Evolutionary conservation across 2,113 vertebrate genomes (phyloP).

Genomic region (Syngnathus floridae): DNA sequence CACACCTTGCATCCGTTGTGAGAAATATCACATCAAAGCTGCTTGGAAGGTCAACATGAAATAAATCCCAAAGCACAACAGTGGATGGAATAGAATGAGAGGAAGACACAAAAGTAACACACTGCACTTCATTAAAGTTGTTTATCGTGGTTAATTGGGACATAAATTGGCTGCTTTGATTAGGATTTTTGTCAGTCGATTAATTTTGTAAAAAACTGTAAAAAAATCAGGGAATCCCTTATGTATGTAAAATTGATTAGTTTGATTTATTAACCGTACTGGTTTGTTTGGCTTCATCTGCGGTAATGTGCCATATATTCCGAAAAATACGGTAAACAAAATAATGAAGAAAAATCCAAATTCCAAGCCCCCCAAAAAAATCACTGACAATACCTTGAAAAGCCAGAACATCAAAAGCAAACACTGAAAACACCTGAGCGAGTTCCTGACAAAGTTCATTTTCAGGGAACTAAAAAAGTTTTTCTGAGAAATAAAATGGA

Average conservation of each 20-base stretch:
- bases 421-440: neutral
- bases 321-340: neutral
- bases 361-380: neutral
- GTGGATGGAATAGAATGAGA: neutral
- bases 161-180: neutral
- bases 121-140: neutral
- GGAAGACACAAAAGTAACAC: neutral
- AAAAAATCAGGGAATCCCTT: too few relatives aligned
- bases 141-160: neutral
- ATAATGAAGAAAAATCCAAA: neutral
- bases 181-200: too few relatives aligned
- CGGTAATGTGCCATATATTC: too few relatives aligned
- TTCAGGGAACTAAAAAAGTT: neutral
- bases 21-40: slow-evolving; percentile 40
- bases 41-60: slow-evolving; percentile 22
- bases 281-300: too few relatives aligned
- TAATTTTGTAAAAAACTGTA: too few relatives aligned
- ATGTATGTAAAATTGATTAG: too few relatives aligned
- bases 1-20: slow-evolving; percentile 27
- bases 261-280: too few relatives aligned
- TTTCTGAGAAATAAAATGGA: neutral
- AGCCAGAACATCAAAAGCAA: neutral
- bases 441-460: neutral
- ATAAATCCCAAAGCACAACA: slow-evolving; percentile 36
- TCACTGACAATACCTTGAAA: neutral